phyloP scores from a whole-genome alignment of 2,113 vertebrate genomes.

The Thamnaconus septentrionalis region DNA sequence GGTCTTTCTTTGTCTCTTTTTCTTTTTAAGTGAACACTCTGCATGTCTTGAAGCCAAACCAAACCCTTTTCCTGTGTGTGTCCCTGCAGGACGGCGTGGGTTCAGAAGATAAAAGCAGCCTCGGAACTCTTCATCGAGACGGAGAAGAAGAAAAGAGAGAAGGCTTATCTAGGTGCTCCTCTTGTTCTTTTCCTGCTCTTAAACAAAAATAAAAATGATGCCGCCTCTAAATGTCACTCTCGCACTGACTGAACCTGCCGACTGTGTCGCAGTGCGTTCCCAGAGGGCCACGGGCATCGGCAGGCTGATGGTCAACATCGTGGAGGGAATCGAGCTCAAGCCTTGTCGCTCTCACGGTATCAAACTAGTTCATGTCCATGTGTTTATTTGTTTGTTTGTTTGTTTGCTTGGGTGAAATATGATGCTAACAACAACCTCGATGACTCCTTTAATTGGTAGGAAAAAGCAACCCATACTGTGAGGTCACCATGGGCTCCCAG shows the following conservation, averaged over 20 bases:
- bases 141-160: slow-evolving; percentile 98
- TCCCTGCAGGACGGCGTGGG: slow-evolving; percentile 91
- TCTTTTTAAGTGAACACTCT: no score
- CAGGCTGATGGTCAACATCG: slow-evolving; percentile 96
- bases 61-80: neutral
- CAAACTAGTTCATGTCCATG: slow-evolving; percentile 1
- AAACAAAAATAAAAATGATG: no score
- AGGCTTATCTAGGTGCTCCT: slow-evolving; percentile 89
- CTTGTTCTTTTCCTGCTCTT: neutral
- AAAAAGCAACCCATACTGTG: slow-evolving; percentile 98
- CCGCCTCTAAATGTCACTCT: neutral
- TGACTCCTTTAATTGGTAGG: slow-evolving; percentile 69
- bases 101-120: slow-evolving; percentile 98
- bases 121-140: slow-evolving; percentile 99
- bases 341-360: slow-evolving; percentile 95
- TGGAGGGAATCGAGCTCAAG: slow-evolving; percentile 96
- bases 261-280: slow-evolving; percentile 82
- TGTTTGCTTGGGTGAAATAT: neutral
- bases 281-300: slow-evolving; percentile 97
- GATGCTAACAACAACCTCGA: neutral
- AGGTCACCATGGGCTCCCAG: slow-evolving; percentile 98
- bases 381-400: neutral
- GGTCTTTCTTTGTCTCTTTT: slow-evolving; percentile 66
- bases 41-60: neutral
- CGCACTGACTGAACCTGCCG: neutral